Percentiles rank a stretch among this genome's conserved stretches.
phyloP scores from a whole-genome alignment of 2,888 invertebrate species.

The Plagodis pulveraria region DNA sequence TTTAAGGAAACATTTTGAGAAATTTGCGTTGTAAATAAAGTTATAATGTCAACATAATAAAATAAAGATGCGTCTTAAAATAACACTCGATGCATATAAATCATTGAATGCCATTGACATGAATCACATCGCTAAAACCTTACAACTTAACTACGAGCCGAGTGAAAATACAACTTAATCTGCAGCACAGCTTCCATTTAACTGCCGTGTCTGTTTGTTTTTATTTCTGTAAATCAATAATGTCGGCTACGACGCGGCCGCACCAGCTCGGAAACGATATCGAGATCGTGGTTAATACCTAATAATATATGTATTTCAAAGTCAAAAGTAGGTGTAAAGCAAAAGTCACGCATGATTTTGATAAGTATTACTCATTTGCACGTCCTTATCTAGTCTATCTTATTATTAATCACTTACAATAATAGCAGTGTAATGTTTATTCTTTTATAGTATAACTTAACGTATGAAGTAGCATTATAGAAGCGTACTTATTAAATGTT shows the following conservation, averaged over 20 bases:
- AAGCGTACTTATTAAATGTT: slow-evolving; percentile 27
- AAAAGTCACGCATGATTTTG: no score
- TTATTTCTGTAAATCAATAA: slow-evolving; percentile 63
- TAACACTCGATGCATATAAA: no score
- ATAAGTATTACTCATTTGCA: no score
- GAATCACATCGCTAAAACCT: slow-evolving; percentile 6
- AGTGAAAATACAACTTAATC: slow-evolving; percentile 64
- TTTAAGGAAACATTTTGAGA: no score
- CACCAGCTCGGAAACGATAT: slow-evolving; percentile 41
- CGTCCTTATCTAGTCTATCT: background rate
- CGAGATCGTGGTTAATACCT: slow-evolving; percentile 33
- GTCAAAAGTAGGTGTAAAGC: no score
- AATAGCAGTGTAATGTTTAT: slow-evolving; percentile 18
- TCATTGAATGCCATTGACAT: no score
- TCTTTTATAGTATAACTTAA: slow-evolving; percentile 6
- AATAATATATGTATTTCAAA: background rate
- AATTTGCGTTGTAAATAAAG: no score
- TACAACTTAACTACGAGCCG: slow-evolving; percentile 32
- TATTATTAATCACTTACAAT: slow-evolving; percentile 7
- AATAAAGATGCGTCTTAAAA: no score
- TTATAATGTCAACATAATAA: no score
- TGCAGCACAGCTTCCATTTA: slow-evolving; percentile 61
- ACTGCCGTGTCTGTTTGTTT: slow-evolving; percentile 51
- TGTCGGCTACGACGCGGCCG: slow-evolving; percentile 34
- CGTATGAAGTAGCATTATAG: slow-evolving; percentile 20